A percentile compares a stretch with the other conserved stretches of the same genome.
Evolutionary conservation across 1,140 invertebrate genomes (phyloP).

Genomic region (Calliphora vicina): DNA sequence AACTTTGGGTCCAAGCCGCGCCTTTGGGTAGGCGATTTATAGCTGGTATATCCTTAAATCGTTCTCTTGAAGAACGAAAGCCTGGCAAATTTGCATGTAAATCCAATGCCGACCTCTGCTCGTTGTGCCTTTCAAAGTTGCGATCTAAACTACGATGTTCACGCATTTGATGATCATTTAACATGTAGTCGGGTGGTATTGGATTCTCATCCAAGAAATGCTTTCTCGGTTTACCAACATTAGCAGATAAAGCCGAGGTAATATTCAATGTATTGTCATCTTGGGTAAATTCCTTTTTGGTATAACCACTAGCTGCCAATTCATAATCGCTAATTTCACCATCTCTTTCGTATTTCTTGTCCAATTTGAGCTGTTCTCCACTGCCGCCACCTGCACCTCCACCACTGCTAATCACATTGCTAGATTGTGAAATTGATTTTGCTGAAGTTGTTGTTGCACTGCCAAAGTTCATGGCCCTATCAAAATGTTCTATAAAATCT

Average conservation of each 20-base stretch:
- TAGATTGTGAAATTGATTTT: background rate
- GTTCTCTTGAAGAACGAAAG: conserved; percentile 46
- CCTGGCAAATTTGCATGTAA: conserved; percentile 22
- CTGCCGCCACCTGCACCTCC: conserved; percentile 22
- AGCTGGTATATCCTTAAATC: conserved; percentile 49
- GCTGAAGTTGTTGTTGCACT: background rate
- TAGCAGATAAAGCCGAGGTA: background rate
- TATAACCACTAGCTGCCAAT: conserved; percentile 60
- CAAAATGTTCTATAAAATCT: conserved; percentile 61
- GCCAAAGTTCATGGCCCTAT: conserved; percentile 40
- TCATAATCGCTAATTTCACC: conserved; percentile 62
- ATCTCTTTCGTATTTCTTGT: conserved; percentile 61
- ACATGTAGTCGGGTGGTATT: conserved; percentile 61
- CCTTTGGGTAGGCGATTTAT: conserved; percentile 50
- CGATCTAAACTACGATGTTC: conserved; percentile 60
- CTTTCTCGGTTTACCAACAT: conserved; percentile 41
- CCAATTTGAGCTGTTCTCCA: conserved; percentile 58
- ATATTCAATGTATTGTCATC: conserved; percentile 58
- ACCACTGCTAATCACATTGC: background rate
- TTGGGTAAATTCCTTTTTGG: conserved; percentile 61
- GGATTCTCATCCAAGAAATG: conserved; percentile 62
- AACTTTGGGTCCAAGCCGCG: conserved; percentile 54
- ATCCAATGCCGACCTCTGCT: conserved; percentile 42
- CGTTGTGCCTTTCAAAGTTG: conserved; percentile 58
- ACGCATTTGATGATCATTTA: conserved; percentile 51